Evolutionary conservation across 53 echinoderm and acorn worm species (phyloP).

Genomic region (Patiria pectinifera): DNA sequence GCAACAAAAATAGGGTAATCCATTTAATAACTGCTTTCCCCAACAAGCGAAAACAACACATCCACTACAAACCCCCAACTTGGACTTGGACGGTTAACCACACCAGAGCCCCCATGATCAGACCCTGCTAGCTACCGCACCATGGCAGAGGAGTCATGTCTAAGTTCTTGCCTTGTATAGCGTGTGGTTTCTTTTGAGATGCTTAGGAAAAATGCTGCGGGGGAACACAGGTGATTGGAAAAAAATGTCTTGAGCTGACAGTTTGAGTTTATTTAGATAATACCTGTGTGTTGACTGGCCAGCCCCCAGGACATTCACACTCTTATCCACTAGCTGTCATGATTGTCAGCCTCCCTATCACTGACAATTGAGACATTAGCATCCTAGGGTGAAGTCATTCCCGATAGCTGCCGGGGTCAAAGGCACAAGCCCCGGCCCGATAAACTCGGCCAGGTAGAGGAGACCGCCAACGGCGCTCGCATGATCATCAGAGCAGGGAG

Average conservation of each 20-base stretch:
- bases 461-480: conserved; percentile 29
- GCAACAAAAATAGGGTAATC: conserved; percentile 31
- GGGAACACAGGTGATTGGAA: background rate
- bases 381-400: conserved; percentile 50
- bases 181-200: background rate
- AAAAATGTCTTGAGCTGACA: conserved; percentile 34
- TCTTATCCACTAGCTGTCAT: conserved; percentile 47
- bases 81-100: conserved; percentile 20
- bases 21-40: conserved; percentile 37
- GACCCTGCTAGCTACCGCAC: background rate
- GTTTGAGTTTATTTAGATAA: conserved; percentile 53
- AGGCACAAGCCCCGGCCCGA: conserved; percentile 15
- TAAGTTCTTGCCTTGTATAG: background rate
- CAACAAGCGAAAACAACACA: conserved; percentile 42
- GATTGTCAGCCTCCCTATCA: conserved; percentile 53
- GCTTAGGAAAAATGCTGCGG: background rate
- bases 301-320: conserved; percentile 48
- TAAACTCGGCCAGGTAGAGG: conserved; percentile 50
- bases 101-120: background rate
- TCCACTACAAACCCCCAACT: background rate
- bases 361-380: conserved; percentile 62
- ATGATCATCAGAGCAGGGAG: conserved; percentile 39
- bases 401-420: conserved; percentile 52
- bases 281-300: conserved; percentile 34
- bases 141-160: background rate